phyloP scores from a whole-genome alignment of 2,113 vertebrate species.

The Vidua chalybeata region DNA sequence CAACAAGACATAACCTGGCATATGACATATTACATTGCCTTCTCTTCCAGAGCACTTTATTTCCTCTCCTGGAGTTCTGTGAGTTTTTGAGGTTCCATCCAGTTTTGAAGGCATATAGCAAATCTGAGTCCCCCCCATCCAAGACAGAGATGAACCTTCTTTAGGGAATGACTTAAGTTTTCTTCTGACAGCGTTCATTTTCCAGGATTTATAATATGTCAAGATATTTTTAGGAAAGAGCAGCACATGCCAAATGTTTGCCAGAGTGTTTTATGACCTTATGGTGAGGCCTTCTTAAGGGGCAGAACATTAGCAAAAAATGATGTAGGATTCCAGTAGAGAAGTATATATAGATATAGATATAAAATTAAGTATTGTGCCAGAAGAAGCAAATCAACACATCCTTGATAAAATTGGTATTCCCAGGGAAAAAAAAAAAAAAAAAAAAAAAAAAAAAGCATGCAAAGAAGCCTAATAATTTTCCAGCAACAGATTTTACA shows the following conservation, averaged over 20 bases:
- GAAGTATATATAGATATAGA: not conserved
- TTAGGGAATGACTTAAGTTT: constrained; percentile 16
- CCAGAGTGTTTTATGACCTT: not conserved
- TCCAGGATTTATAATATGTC: not conserved
- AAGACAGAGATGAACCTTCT: constrained; percentile 22
- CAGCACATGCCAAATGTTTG: not conserved
- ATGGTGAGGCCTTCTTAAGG: not conserved
- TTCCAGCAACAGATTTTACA: not conserved
- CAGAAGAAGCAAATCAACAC: not conserved
- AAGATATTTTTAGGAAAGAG: not conserved
- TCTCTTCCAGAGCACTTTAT: not conserved
- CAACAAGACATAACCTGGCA: not conserved
- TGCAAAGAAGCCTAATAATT: not conserved
- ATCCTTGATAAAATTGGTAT: not conserved
- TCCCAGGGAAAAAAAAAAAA: not conserved
- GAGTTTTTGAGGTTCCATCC: constrained; percentile 44
- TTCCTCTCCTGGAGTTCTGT: not conserved
- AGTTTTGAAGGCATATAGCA: not conserved
- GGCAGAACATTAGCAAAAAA: not conserved
- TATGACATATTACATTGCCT: not conserved
- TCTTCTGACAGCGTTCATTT: constrained; percentile 8
- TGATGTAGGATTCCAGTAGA: not conserved
- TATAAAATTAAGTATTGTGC: not conserved
- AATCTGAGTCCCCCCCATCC: not conserved
- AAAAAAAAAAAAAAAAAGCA: not conserved